These are phyloP conservation scores for Merluccius polli DNA, from an alignment of 2,797 vertebrate genomes.

Conservation along the genomic window DNA sequence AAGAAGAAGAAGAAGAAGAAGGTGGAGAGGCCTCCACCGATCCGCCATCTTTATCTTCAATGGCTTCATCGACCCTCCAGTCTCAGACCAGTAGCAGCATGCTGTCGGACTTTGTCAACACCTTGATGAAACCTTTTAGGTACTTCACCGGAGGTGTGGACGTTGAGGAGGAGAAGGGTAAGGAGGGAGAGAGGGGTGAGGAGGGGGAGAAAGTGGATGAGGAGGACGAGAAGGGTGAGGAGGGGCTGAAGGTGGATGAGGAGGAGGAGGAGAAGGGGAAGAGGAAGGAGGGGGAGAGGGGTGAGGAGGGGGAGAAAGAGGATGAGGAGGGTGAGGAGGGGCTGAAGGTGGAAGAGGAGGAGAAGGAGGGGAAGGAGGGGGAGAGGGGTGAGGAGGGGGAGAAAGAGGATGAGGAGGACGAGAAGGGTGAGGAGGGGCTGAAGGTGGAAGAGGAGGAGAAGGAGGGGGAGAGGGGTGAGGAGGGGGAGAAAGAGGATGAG, in stretches of 20 bases:
- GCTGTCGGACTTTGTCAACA: conserved; percentile 68
- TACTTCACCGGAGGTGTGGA: conserved; percentile 55
- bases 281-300: too few relatives aligned
- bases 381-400: conserved; percentile 8
- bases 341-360: not conserved
- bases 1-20: conserved; percentile 56
- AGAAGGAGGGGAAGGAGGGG: conserved; percentile 10
- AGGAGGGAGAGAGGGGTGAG: conserved; percentile 19
- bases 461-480: too few relatives aligned
- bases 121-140: conserved; percentile 72
- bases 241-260: not conserved
- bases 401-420: not conserved
- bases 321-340: not conserved
- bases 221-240: not conserved
- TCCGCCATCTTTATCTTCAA: conserved; percentile 29
- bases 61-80: conserved; percentile 50
- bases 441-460: too few relatives aligned
- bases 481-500: not conserved
- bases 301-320: too few relatives aligned
- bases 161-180: conserved; percentile 9
- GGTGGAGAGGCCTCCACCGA: conserved; percentile 38
- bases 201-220: not conserved
- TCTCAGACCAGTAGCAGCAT: conserved; percentile 62
- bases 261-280: not conserved
- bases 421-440: not conserved